These are phyloP conservation scores for Galeopsomyia nigrocyanea DNA, from an alignment of 2,888 invertebrate species.

Conservation along the genomic window DNA sequence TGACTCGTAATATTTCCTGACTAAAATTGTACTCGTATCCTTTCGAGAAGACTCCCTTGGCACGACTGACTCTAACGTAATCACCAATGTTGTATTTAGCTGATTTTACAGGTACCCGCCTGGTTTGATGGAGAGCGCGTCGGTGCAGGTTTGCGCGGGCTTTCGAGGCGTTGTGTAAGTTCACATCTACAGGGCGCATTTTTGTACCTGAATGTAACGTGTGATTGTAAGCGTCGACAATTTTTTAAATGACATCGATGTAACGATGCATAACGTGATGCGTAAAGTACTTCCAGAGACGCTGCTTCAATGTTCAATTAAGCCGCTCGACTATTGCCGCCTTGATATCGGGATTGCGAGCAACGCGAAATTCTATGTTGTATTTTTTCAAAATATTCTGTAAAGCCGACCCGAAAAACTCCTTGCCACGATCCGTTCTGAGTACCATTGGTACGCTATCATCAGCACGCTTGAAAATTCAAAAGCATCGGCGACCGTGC, in stretches of 20 bases:
- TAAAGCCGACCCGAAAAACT: conserved; percentile 49
- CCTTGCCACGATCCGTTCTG: conserved; percentile 53
- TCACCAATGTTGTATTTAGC: too few species aligned
- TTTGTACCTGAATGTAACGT: conserved; percentile 47
- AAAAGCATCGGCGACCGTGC: conserved; percentile 48
- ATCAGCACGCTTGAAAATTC: conserved; percentile 42
- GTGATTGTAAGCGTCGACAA: conserved; percentile 54
- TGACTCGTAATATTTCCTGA: too few species aligned
- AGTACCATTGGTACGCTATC: conserved; percentile 29
- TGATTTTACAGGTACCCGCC: not conserved
- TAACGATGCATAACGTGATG: conserved; percentile 39
- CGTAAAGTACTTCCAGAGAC: conserved; percentile 48
- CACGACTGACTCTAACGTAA: too few species aligned
- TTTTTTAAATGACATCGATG: conserved; percentile 50
- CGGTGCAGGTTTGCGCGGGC: conserved; percentile 21
- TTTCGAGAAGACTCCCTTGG: too few species aligned
- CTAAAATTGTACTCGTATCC: too few species aligned
- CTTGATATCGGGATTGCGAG: conserved; percentile 44
- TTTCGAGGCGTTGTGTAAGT: conserved; percentile 20
- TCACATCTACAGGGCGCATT: conserved; percentile 27
- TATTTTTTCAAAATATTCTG: conserved; percentile 23
- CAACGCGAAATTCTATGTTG: conserved; percentile 39
- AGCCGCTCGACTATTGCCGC: conserved; percentile 42
- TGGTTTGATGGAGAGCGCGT: not conserved
- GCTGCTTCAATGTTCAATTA: conserved; percentile 40